Evolutionary conservation across 2,797 vertebrate genomes (phyloP), one percentile per base, ranked within the genome.

Genomic region (Micromesistius poutassou): DNA sequence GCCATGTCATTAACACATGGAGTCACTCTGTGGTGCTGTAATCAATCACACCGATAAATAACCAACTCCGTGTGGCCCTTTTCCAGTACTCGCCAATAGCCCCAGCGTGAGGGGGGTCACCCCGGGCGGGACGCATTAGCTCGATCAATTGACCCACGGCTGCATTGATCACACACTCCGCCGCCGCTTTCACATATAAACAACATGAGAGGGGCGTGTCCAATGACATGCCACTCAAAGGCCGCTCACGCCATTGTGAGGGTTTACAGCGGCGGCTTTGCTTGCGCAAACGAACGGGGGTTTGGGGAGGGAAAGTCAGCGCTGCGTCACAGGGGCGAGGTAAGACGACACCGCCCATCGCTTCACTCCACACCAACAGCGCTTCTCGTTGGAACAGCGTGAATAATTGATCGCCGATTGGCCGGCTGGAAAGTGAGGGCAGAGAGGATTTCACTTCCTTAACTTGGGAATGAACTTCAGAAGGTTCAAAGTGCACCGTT

Each of bases 361-460:
- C 36, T 84, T 35, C 42, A 76, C 75, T 9, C 74, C 40, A 42
- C 22, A 50, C n/a, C 55, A 12, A 82, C 77, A 77, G 77, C 73
- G 82, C 71, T 77, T 82, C 81, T 87, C 75, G 81, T n/a, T 83
- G 77, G 78, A 78, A 46, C 73, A 66, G 76, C 74, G 75, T 91
- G 70, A 91, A 92, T 92, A 89, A 92, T 91, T 90, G 79, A 91
- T 90, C 68, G 80, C 77, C 22, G 7, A 77, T 81, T 82, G 81
- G 77, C 74, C 78, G 78, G 68, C 76, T 16, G 77, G 82, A 55
- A 75, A 68, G 75, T 75, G 40, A 42, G 72, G 88, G 82, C 85
- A 89, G 80, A 71, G 72, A 86, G 89, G 38, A 19, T 79, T 62
- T 81, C 79, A 76, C 84, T 91, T 85, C 77, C 71, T 84, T 87